phyloP scores from a whole-genome alignment of 2,113 vertebrate genomes.

The Riparia riparia region DNA sequence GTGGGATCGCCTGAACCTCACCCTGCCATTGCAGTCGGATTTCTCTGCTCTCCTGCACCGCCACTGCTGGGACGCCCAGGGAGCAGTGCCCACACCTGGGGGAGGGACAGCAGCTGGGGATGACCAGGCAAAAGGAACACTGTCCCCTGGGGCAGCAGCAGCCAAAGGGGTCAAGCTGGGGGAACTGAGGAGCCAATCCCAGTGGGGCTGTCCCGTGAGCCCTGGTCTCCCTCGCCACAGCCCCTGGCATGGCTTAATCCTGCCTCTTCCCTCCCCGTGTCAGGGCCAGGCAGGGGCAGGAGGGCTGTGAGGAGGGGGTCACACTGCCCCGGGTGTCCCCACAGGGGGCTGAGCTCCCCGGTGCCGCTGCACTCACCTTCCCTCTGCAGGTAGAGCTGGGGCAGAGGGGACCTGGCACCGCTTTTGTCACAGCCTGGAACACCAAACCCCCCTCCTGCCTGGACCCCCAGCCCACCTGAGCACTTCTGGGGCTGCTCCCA shows the following conservation, averaged over 20 bases:
- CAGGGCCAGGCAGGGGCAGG: neutral
- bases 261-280: neutral
- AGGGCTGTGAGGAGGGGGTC: neutral
- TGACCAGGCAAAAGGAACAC: neutral
- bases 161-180: rapidly evolving
- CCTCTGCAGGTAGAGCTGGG: neutral
- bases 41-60: neutral
- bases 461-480: neutral
- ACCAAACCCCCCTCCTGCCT: neutral
- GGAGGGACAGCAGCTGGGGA: neutral
- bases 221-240: rapidly evolving
- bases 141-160: neutral
- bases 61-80: rapidly evolving
- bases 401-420: neutral
- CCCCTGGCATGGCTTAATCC: neutral
- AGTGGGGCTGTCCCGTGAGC: neutral
- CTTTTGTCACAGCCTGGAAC: neutral
- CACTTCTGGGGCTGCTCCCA: neutral
- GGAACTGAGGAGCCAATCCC: neutral
- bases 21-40: neutral
- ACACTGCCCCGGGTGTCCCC: neutral
- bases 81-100: neutral
- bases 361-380: neutral
- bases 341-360: rapidly evolving
- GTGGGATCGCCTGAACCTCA: neutral